These are phyloP conservation scores for Tiliacea citrago DNA, from an alignment of 2,888 invertebrate species.

Conservation along the genomic window DNA sequence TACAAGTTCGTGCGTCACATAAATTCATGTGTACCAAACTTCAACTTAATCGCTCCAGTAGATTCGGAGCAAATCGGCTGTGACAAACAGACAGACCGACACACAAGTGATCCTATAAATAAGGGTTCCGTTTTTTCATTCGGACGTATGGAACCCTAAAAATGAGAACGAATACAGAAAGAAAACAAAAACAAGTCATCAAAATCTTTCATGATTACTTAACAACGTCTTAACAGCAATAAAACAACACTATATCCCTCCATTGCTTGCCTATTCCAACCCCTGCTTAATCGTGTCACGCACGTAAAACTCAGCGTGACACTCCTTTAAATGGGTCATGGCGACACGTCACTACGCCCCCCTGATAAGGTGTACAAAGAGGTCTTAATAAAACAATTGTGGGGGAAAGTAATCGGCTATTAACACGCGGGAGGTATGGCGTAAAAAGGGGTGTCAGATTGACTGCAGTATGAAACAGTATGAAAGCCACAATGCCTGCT, in stretches of 20 bases:
- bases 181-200: not conserved
- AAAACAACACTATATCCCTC: slow-evolving; percentile 43
- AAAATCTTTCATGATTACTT: slow-evolving; percentile 27
- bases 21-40: no score
- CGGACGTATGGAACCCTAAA: not conserved
- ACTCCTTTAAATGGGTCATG: slow-evolving; percentile 58
- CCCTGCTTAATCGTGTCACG: slow-evolving; percentile 56
- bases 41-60: no score
- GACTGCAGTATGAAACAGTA: slow-evolving; percentile 11
- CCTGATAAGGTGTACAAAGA: slow-evolving; percentile 52
- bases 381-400: slow-evolving; percentile 46
- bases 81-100: no score
- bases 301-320: slow-evolving; percentile 56
- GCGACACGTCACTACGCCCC: slow-evolving; percentile 43
- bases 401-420: slow-evolving; percentile 33
- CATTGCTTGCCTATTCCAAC: slow-evolving; percentile 32
- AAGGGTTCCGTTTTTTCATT: no score
- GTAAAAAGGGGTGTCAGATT: slow-evolving; percentile 27
- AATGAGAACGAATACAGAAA: not conserved
- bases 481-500: not conserved
- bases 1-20: no score
- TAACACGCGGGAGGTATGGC: slow-evolving; percentile 15
- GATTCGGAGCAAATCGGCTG: no score
- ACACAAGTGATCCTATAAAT: no score
- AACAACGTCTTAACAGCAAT: slow-evolving; percentile 33